Conservation (phyloP, 2,113 vertebrate genomes). For the Penelope pileata region DNA sequence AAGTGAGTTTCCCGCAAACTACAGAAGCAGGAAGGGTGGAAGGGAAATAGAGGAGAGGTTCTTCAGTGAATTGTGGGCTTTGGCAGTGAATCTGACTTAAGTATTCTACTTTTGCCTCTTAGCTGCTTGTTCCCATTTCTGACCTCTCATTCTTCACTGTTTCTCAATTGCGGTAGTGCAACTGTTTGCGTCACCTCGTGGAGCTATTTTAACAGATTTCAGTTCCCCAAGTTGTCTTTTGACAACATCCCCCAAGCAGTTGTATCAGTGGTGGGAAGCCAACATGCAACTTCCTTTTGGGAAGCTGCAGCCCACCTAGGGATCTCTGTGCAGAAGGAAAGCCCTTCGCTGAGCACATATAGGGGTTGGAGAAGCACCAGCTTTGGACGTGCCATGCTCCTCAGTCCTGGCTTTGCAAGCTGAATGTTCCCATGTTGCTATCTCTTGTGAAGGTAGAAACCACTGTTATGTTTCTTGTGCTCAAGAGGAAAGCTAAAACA, state of each 20-base stretch:
- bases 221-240: neutral
- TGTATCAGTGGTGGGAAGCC: neutral
- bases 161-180: neutral
- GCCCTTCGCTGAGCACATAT: rapidly evolving
- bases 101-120: neutral
- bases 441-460: neutral
- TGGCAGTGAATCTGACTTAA: neutral
- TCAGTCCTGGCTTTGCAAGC: neutral
- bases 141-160: neutral
- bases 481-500: neutral
- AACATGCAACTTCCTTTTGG: neutral
- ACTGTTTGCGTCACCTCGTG: rapidly evolving
- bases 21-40: neutral
- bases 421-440: neutral
- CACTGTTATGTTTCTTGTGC: neutral
- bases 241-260: neutral
- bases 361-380: neutral
- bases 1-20: neutral
- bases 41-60: neutral
- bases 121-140: slow-evolving; percentile 5
- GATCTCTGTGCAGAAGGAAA: neutral
- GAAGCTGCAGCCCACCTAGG: neutral
- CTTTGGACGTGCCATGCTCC: neutral
- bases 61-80: neutral
- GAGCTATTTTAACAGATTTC: neutral